Conservation (phyloP, 64 coral and sea anemone genomes). For the Stichodactyla helianthus region DNA sequence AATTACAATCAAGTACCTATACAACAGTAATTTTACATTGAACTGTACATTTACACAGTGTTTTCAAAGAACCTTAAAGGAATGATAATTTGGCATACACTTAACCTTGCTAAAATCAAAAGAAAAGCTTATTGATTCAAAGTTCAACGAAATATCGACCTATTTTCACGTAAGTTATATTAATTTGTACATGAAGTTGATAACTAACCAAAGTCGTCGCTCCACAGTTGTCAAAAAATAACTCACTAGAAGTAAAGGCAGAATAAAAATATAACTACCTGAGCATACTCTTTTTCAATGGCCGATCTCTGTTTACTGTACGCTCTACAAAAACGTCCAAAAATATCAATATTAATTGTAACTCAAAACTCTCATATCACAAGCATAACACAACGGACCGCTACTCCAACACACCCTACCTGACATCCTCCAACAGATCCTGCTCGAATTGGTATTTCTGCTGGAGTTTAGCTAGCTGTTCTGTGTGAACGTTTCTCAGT, state of each 20-base stretch:
- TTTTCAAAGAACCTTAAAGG: background rate
- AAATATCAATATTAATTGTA: background rate
- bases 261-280: conserved; percentile 29
- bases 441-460: conserved; percentile 89
- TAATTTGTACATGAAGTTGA: too few species aligned
- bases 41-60: background rate
- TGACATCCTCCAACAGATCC: conserved; percentile 83
- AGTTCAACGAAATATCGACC: background rate
- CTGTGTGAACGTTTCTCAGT: conserved; percentile 67
- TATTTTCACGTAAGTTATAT: background rate
- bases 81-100: background rate
- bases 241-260: too few species aligned
- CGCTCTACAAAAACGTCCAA: conserved; percentile 41
- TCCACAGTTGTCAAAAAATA: background rate
- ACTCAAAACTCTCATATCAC: background rate
- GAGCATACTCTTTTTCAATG: conserved; percentile 79
- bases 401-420: conserved; percentile 32
- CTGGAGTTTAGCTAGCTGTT: conserved; percentile 76
- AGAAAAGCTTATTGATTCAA: background rate
- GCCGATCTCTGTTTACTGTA: conserved; percentile 79
- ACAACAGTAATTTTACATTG: background rate
- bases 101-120: background rate
- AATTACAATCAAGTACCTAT: background rate
- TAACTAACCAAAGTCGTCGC: background rate
- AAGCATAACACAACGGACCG: background rate